Percentiles rank a stretch among this genome's conserved stretches.
Evolutionary conservation across 2,113 vertebrate species (phyloP).

Genomic region (Haplochromis vanheusdeni): DNA sequence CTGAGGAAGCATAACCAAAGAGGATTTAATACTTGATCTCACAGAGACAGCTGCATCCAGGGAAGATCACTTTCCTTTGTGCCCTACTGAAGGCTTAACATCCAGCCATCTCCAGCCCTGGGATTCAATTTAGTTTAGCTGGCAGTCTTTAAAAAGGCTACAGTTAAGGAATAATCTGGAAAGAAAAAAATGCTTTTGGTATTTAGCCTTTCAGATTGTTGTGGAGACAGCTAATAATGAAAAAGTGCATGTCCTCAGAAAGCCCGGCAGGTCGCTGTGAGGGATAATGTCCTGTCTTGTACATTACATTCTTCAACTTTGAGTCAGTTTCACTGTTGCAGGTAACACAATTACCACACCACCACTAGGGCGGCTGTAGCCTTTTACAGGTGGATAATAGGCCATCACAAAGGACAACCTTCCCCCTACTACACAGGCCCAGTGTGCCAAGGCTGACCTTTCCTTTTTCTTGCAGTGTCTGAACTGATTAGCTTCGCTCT

Average conservation of each 20-base stretch:
- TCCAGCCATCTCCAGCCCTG: neutral
- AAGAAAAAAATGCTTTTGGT: neutral
- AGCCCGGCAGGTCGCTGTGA: neutral
- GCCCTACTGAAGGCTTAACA: constrained; percentile 25
- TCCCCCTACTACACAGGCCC: constrained; percentile 4
- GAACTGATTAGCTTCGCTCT: constrained; percentile 39
- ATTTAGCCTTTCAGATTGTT: neutral
- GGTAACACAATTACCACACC: neutral
- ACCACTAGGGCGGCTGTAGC: neutral
- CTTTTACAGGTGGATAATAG: constrained; percentile 14
- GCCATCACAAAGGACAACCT: constrained; percentile 30
- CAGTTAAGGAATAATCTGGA: neutral
- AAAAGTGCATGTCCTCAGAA: neutral
- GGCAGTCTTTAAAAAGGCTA: neutral
- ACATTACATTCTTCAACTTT: neutral
- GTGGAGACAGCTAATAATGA: neutral
- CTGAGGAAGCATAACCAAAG: constrained; percentile 11
- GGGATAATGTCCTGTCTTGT: neutral
- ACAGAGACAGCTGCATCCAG: constrained; percentile 29
- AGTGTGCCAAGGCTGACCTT: constrained; percentile 56
- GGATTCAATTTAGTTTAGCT: constrained; percentile 25
- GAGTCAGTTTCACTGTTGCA: neutral
- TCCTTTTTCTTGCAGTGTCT: constrained; percentile 42
- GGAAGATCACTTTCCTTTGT: neutral
- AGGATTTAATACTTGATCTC: constrained; percentile 37